These are phyloP conservation scores for Callopanchax toddi DNA, from an alignment of 2,113 vertebrate genomes.

Conservation along the genomic window DNA sequence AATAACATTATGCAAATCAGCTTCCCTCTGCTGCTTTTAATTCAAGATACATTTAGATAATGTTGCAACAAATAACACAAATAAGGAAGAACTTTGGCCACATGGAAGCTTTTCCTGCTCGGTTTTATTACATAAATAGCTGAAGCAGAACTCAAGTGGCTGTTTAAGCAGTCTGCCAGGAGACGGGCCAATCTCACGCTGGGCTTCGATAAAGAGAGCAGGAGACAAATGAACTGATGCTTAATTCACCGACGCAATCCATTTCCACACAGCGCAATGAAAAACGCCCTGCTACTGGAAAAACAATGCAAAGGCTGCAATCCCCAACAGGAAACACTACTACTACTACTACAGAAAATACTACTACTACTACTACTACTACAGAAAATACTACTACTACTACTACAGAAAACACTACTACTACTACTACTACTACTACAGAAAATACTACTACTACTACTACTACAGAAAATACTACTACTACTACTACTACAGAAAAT, in stretches of 20 bases:
- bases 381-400: no score
- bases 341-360: no score
- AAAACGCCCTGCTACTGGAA: conserved; percentile 1
- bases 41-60: conserved; percentile 27
- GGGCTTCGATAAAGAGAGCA: conserved; percentile 3
- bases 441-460: no score
- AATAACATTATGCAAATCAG: conserved; percentile 42
- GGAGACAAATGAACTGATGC: conserved; percentile 23
- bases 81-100: conserved; percentile 12
- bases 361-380: no score
- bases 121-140: conserved; percentile 20
- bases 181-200: conserved; percentile 6
- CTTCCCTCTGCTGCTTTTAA: conserved; percentile 21
- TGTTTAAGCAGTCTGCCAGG: conserved; percentile 37
- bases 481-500: no score
- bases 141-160: conserved; percentile 24
- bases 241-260: conserved; percentile 10
- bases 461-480: no score
- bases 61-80: conserved; percentile 20
- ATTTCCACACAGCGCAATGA: conserved; percentile 13
- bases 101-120: not conserved
- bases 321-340: no score
- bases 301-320: conserved; percentile 8
- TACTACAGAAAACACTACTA: no score
- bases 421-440: no score